A percentile compares a stretch with the other conserved stretches of the same genome.
Conservation (phyloP, 1,140 invertebrate genomes). For the Spodoptera frugiperda region DNA sequence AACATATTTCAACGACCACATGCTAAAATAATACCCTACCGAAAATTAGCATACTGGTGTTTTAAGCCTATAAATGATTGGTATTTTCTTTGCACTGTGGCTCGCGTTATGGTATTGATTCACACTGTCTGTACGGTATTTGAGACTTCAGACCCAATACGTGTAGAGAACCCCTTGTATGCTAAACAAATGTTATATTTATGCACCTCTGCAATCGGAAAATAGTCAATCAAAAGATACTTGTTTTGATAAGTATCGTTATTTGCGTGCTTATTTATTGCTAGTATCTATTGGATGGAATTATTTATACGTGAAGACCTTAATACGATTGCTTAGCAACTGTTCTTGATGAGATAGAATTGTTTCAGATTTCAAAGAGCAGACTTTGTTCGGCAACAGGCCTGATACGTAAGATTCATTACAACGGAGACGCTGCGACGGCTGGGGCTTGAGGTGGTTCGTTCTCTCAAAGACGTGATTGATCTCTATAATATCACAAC, state of each 20-base stretch:
- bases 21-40: slow-evolving; percentile 10
- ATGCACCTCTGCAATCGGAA: slow-evolving; percentile 70
- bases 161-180: slow-evolving; percentile 61
- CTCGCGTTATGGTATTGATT: slow-evolving; percentile 2
- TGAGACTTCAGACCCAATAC: slow-evolving; percentile 55
- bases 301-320: no score
- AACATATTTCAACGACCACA: slow-evolving; percentile 9
- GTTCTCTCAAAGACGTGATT: no score
- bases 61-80: neutral
- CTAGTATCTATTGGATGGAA: slow-evolving; percentile 12
- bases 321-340: no score
- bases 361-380: no score
- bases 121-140: slow-evolving; percentile 43
- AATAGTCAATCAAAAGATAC: slow-evolving; percentile 74
- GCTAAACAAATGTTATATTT: slow-evolving; percentile 75
- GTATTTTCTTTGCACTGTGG: slow-evolving; percentile 17
- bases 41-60: neutral
- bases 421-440: no score
- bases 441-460: no score
- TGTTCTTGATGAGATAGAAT: no score
- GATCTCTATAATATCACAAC: no score
- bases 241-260: slow-evolving; percentile 58
- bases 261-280: slow-evolving; percentile 44
- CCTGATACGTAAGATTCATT: no score
- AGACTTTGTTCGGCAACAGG: no score